Conservation (phyloP, 2,797 vertebrate genomes). For the Carcharodon carcharias region DNA sequence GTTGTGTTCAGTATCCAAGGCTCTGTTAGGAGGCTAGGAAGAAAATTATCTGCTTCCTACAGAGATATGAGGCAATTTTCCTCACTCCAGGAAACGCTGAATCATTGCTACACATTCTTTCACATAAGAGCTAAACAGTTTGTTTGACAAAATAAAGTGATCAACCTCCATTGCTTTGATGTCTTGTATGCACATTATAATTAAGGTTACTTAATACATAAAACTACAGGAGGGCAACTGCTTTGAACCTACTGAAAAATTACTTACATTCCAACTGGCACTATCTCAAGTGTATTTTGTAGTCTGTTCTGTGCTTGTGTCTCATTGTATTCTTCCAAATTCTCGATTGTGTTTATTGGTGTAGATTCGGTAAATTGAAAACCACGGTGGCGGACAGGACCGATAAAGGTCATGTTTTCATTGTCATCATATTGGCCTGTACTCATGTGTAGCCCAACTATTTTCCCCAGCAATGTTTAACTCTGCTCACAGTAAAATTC, state of each 20-base stretch:
- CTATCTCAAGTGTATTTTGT: neutral
- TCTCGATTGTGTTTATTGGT: neutral
- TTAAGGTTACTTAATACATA: slow-evolving; percentile 4
- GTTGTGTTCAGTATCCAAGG: neutral
- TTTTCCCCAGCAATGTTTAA: neutral
- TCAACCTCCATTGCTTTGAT: slow-evolving; percentile 2
- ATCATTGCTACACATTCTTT: slow-evolving; percentile 1
- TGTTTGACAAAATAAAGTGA: slow-evolving; percentile 2
- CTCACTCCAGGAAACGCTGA: slow-evolving; percentile 1
- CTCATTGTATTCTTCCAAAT: neutral
- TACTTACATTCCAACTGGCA: neutral
- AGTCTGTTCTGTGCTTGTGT: neutral
- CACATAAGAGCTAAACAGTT: neutral
- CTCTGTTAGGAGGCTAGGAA: neutral
- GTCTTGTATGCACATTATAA: neutral
- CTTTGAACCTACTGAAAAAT: slow-evolving; percentile 1
- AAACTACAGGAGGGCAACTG: slow-evolving; percentile 10
- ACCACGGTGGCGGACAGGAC: neutral
- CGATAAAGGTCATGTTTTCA: neutral
- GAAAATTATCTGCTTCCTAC: slow-evolving; percentile 2
- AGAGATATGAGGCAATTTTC: neutral
- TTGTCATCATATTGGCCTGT: neutral
- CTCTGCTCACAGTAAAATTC: neutral
- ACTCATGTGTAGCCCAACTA: neutral
- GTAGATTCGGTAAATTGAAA: neutral